Evolutionary conservation across 2,797 vertebrate genomes (phyloP), one percentile per base, ranked within the genome.

Genomic region (Melanogrammus aeglefinus): DNA sequence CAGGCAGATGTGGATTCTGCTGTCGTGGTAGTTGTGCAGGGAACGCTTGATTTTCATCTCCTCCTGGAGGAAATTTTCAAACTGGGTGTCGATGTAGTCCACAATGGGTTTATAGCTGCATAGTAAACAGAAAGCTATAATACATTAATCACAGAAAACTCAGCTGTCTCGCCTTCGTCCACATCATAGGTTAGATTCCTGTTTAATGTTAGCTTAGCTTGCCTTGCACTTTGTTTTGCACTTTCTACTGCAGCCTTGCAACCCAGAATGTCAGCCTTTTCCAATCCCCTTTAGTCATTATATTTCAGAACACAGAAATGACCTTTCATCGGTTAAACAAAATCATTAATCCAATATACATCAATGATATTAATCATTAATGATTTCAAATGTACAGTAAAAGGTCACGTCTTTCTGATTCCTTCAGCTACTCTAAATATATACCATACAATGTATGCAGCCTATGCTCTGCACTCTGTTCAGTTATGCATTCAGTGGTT

Each of bases 61-160:
- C 77, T 99, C 98, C 91, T 99, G 96, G 0, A 99, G 94, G 87
- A 95, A 99, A 44, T 90, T 96, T 90, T 96, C 97, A 95, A 98
- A 99, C 93, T 99, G 98, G 78, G 94, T 90, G 16, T 99, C 97
- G 79, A 99, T 98, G 88, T 99, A 99, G 85, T 99, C 96, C 35
- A 97, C 93, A 38, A 99, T 96, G 39, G 98, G 97, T 92, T 96
- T 98, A 91, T 95, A 96, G 95, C 98, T 99, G 94, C 91, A 95
- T 85, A 79, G 35, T n/a, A 75, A 75, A 36, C 75, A 12, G 18
- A 51, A 33, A 78, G 74, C 38, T 12, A 2, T 72, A n/a, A 57
- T 44, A 21, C n/a, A 36, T 16, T 38, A 10, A 71, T 29, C 14
- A 39, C 69, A 47, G 8, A 82, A 14, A 0, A 76, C 29, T n/a